Conservation (phyloP, 30 jellyfish, hydroid and myxozoan genomes). For the Clytia hemisphaerica region DNA sequence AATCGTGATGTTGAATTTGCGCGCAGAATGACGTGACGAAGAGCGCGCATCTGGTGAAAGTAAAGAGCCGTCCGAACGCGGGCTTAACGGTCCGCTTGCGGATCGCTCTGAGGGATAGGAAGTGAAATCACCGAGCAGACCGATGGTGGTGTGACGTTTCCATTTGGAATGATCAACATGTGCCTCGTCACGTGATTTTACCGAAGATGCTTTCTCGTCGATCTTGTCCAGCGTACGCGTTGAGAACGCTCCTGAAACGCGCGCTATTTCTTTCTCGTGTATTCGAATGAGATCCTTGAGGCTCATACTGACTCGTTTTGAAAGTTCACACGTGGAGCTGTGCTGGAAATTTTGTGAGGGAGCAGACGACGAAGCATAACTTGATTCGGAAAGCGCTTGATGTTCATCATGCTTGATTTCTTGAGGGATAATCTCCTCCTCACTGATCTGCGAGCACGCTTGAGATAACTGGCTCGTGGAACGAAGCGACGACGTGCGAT, state of each 20-base stretch:
- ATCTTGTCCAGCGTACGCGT: not conserved
- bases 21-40: not conserved
- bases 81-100: not conserved
- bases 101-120: not conserved
- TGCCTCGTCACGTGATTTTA: not conserved
- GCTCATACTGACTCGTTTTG: slow-evolving; percentile 23
- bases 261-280: slow-evolving; percentile 85
- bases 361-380: not conserved
- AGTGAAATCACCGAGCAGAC: not conserved
- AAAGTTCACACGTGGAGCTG: slow-evolving; percentile 1
- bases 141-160: slow-evolving; percentile 54
- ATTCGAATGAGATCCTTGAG: slow-evolving; percentile 55
- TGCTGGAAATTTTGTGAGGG: not conserved
- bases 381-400: not conserved
- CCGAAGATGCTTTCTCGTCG: slow-evolving; percentile 10
- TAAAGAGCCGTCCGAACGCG: not conserved
- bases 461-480: no score
- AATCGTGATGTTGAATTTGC: not conserved
- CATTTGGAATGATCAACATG: not conserved
- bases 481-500: no score
- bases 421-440: no score
- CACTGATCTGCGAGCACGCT: no score
- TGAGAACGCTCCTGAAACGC: slow-evolving; percentile 53
- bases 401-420: not conserved
- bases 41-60: not conserved